phyloP scores from a whole-genome alignment of 2,113 vertebrate species.

The Ia io region DNA sequence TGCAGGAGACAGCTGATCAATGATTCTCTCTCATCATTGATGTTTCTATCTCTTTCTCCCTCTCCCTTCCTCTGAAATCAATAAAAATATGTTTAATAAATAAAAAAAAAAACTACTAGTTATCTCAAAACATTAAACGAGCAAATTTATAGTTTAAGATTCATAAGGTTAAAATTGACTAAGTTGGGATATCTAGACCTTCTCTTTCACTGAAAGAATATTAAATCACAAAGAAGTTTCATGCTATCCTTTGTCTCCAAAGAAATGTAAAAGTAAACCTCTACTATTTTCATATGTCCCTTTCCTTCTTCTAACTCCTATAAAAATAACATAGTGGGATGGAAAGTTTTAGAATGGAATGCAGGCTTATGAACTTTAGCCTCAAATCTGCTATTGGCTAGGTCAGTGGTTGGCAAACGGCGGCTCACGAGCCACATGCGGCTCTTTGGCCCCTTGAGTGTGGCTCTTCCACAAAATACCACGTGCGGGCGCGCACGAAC shows the following conservation, averaged over 20 bases:
- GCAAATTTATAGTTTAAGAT: neutral
- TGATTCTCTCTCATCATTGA: too few relatives aligned
- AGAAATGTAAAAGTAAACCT: constrained; percentile 27
- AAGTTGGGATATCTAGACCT: neutral
- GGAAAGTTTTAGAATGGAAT: neutral
- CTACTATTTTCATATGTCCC: neutral
- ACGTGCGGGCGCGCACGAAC: too few relatives aligned
- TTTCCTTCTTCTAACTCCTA: neutral
- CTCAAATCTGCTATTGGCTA: neutral
- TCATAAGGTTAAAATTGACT: neutral
- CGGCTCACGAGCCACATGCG: too few relatives aligned
- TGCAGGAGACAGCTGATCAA: too few relatives aligned
- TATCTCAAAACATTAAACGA: neutral
- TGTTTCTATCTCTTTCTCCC: too few relatives aligned
- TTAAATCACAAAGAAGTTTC: constrained; percentile 11
- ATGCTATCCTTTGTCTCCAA: neutral
- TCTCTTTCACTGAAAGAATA: neutral
- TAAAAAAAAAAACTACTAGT: neutral
- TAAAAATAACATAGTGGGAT: neutral
- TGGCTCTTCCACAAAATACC: too few relatives aligned
- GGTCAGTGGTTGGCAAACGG: too few relatives aligned
- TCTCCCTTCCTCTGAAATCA: too few relatives aligned
- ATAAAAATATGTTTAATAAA: too few relatives aligned
- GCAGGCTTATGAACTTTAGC: neutral
- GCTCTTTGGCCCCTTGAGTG: too few relatives aligned